Percentiles rank a stretch among this genome's conserved stretches.
These are phyloP conservation scores for Pararge aegeria DNA, from an alignment of 1,140 invertebrate genomes.

Conservation along the genomic window DNA sequence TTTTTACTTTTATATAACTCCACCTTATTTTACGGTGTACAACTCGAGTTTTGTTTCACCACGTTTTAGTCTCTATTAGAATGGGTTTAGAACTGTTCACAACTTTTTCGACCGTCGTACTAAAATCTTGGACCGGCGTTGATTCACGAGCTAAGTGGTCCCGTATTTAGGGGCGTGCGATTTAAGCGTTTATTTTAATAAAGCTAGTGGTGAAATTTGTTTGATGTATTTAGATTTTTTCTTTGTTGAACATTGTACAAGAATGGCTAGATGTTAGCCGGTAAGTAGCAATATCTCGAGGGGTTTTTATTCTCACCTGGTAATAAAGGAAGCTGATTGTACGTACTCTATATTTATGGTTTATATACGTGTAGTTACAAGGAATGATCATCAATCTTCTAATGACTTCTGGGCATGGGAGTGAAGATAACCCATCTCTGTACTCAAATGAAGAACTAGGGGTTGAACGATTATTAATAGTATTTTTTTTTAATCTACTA, in stretches of 20 bases:
- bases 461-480: no score
- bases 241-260: not conserved
- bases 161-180: not conserved
- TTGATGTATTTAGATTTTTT: not conserved
- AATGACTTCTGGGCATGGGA: no score
- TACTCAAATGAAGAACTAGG: no score
- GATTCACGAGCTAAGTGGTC: constrained; percentile 8
- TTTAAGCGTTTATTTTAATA: not conserved
- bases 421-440: no score
- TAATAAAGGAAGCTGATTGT: constrained; percentile 14
- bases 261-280: constrained; percentile 8
- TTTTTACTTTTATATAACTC: constrained; percentile 8
- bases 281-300: constrained; percentile 18
- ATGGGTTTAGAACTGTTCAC: constrained; percentile 1
- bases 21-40: not conserved
- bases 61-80: constrained; percentile 10
- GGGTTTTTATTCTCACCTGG: constrained; percentile 14
- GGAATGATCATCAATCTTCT: no score
- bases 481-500: no score
- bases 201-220: not conserved
- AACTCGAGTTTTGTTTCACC: not conserved
- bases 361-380: not conserved
- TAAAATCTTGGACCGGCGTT: constrained; percentile 21
- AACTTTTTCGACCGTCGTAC: not conserved
- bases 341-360: constrained; percentile 2